Conservation (phyloP, 1,140 invertebrate species). For the Drosophila arizonae region DNA sequence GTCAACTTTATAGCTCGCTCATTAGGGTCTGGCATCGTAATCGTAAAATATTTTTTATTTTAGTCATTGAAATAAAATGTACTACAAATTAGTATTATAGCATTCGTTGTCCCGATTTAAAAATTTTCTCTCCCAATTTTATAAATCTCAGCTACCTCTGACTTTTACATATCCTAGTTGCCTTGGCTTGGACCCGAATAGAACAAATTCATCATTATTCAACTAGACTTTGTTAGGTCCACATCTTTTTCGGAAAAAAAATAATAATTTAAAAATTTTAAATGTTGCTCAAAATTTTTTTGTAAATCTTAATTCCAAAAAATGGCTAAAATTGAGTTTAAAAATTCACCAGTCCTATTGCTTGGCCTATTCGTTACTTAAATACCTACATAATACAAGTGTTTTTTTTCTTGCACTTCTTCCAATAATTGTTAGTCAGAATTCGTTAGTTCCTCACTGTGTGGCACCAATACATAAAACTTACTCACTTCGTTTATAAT, state of each 20-base stretch:
- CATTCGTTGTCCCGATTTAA: too few species aligned
- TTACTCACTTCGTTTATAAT: not conserved
- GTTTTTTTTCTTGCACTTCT: slow-evolving; percentile 19
- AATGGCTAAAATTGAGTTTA: slow-evolving; percentile 23
- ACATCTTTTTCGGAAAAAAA: slow-evolving; percentile 1
- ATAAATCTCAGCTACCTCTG: slow-evolving; percentile 1
- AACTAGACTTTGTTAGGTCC: not conserved
- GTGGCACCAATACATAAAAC: not conserved
- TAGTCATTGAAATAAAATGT: too few species aligned
- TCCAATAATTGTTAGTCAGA: not conserved
- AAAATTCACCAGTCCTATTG: not conserved
- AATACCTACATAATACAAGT: not conserved
- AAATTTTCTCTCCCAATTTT: not conserved
- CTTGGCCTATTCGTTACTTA: too few species aligned
- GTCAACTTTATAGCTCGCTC: too few species aligned
- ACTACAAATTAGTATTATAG: too few species aligned
- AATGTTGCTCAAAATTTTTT: slow-evolving; percentile 11
- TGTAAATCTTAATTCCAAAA: slow-evolving; percentile 51
- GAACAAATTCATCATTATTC: not conserved
- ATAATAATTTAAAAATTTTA: not conserved
- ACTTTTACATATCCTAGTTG: not conserved
- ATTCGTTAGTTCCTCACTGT: not conserved
- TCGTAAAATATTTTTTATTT: too few species aligned
- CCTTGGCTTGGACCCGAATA: too few species aligned
- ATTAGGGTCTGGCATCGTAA: too few species aligned